These are phyloP conservation scores for Macaca mulatta DNA, from an alignment of 2,113 vertebrate species.

Conservation along the genomic window DNA sequence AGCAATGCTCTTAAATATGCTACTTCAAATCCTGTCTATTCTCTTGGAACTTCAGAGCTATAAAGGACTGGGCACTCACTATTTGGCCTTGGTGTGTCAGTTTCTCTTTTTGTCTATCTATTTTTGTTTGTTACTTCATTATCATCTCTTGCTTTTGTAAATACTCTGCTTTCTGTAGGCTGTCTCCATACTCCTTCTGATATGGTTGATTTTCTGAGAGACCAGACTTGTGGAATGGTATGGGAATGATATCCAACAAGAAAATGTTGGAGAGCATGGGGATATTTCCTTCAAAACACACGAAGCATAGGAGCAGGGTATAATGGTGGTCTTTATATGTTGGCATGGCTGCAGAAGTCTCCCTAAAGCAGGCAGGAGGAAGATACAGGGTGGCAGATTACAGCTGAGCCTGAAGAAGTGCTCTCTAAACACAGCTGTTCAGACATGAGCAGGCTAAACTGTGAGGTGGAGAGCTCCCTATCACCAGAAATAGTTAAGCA, in stretches of 20 bases:
- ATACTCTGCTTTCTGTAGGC: background rate
- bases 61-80: background rate
- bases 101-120: background rate
- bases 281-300: background rate
- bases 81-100: background rate
- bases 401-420: background rate
- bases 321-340: background rate
- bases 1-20: background rate
- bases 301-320: fast-evolving
- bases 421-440: background rate
- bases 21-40: background rate
- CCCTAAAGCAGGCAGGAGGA: background rate
- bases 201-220: background rate
- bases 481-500: background rate
- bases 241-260: background rate
- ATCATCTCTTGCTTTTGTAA: slow-evolving; percentile 7
- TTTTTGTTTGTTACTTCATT: background rate
- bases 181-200: background rate
- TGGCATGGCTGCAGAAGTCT: background rate
- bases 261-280: background rate
- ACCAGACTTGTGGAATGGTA: background rate
- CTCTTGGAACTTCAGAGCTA: background rate
- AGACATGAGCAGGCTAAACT: background rate
- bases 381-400: background rate
- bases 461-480: background rate